Conservation (phyloP, 1,140 invertebrate species). For the Phymorhynchus buccinoides region DNA sequence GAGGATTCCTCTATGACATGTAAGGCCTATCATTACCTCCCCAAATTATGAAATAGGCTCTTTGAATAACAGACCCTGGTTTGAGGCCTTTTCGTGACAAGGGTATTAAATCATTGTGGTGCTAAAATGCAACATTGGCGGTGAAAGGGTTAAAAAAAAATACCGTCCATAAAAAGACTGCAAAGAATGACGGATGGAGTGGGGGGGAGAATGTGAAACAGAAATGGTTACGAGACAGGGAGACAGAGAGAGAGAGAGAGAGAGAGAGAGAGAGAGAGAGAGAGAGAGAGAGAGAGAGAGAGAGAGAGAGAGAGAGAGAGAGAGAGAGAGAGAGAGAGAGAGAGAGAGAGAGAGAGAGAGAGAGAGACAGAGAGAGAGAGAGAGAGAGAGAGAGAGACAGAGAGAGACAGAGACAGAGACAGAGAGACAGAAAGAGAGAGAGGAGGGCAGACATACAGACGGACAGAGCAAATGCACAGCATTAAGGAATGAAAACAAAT, state of each 20-base stretch:
- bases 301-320: neutral
- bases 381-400: neutral
- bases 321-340: neutral
- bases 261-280: constrained; percentile 26
- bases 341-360: neutral
- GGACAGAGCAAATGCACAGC: neutral
- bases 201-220: constrained; percentile 9
- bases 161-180: neutral
- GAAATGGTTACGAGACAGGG: no score
- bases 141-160: neutral
- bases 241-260: constrained; percentile 31
- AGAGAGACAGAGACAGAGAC: neutral
- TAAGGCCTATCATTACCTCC: no score
- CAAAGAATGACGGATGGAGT: neutral
- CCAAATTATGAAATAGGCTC: no score
- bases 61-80: no score
- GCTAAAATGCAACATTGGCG: no score
- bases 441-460: neutral
- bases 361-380: neutral
- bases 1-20: no score
- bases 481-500: no score
- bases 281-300: constrained; percentile 22
- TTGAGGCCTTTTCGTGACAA: no score
- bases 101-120: no score
- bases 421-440: neutral